phyloP scores from a whole-genome alignment of 2,113 vertebrate genomes.

The Paradoxurus hermaphroditus region DNA sequence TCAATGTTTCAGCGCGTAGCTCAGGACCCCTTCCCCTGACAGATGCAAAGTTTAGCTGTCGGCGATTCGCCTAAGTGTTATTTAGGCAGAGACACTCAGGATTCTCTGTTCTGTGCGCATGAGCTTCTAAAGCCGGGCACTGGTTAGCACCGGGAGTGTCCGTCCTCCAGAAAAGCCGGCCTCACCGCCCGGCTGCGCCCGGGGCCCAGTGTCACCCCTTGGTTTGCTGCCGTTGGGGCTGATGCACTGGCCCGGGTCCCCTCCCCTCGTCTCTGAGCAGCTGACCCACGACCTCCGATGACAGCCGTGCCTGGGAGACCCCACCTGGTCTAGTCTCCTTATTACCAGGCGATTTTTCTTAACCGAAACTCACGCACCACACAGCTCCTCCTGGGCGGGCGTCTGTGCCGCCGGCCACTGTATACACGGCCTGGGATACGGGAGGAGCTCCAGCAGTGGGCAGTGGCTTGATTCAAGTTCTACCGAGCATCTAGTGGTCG shows the following conservation, averaged over 20 bases:
- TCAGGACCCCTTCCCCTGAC: no score
- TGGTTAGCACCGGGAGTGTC: neutral
- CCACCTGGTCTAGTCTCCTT: no score
- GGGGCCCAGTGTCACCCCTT: neutral
- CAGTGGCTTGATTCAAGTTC: neutral
- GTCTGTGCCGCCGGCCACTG: neutral
- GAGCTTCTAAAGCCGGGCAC: neutral
- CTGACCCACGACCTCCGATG: neutral
- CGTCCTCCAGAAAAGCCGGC: neutral
- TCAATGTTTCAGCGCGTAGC: neutral
- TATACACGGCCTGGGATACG: accelerated
- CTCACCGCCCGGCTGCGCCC: neutral
- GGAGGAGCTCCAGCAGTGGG: neutral
- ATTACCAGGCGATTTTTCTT: neutral
- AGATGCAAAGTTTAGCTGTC: neutral
- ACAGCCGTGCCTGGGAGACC: no score
- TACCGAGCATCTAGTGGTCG: neutral
- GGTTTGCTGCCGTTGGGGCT: neutral
- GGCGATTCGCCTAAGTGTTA: neutral
- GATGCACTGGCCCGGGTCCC: neutral
- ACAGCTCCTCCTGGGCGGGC: no score
- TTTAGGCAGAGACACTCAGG: neutral
- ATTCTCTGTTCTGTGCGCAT: neutral
- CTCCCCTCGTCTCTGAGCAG: neutral
- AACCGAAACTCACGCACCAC: neutral